Conservation (phyloP, 2,113 vertebrate genomes). For the Pantherophis guttatus region DNA sequence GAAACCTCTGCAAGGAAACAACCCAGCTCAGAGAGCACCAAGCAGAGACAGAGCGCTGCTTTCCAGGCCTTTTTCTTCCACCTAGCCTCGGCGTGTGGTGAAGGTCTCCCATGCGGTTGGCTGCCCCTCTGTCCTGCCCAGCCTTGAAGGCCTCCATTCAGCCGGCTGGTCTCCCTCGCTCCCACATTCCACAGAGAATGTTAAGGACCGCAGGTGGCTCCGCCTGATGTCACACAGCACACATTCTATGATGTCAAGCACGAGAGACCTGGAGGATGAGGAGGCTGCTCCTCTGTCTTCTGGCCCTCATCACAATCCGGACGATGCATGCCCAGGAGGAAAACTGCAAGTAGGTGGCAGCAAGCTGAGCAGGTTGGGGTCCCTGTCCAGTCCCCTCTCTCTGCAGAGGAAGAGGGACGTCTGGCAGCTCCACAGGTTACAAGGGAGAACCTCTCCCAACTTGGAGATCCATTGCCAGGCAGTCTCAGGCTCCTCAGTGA, state of each 20-base stretch:
- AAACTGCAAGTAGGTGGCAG: background rate
- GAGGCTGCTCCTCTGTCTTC: background rate
- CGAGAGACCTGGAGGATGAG: background rate
- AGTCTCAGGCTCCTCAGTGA: background rate
- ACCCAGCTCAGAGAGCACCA: background rate
- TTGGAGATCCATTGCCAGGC: background rate
- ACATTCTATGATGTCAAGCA: background rate
- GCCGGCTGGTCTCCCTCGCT: background rate
- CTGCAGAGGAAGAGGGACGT: background rate
- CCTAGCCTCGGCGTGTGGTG: too few species aligned
- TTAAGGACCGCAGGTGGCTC: background rate
- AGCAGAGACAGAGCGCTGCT: rapidly evolving
- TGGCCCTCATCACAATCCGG: background rate
- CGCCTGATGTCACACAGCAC: conserved; percentile 2
- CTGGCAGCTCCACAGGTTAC: background rate
- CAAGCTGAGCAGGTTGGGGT: rapidly evolving
- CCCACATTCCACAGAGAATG: background rate
- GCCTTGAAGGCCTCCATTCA: background rate
- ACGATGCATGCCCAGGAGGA: background rate
- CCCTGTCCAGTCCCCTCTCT: rapidly evolving
- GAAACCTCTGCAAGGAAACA: too few species aligned
- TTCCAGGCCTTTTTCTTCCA: background rate
- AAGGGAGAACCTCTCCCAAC: background rate
- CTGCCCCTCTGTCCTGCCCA: background rate
- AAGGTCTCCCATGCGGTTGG: background rate